Base-by-base conservation (phyloP, 2,888 invertebrate genomes). In the Horisme vitalbata region DNA sequence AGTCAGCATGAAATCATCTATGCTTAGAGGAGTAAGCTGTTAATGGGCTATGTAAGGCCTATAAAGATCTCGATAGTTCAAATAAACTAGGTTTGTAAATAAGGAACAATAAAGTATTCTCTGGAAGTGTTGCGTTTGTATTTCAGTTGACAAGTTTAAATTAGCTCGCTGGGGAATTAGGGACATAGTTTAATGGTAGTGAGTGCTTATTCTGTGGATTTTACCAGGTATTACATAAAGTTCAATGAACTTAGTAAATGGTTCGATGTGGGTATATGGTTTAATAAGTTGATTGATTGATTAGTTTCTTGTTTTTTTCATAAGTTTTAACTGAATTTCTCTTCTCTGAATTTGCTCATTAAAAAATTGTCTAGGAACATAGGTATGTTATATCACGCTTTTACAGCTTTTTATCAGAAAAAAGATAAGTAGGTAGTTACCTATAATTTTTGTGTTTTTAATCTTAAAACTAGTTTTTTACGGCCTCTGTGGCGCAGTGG, bases 21-120 rank as follows among this genome's bases (percentile, higher is more conserved):
- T 48, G 52, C 49, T 52, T 55, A 32, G 36, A 47, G 23, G 6
- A 35, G 30, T 31, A 47, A 48, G 35, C 31, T 45, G 50, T 51
- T 43, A 38, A 49, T 36, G 53, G 55, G 55, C 55, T 38, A 45
- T 52, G 41, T 50, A 24, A 41, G 49, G 50, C 56, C 58, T 48
- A 31, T 50, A 56, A 57, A 56, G 58, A 59, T 59, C 58, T 59
- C 58, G 49, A 56, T 59, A 59, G 58, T 59, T 59, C 58, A 59
- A 59, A 59, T 59, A 59, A 53, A 49, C 36, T 58, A 58, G 55
- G 55, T 44, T 50, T 59, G 58, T 59, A 59, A 54, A 56, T 59
- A 59, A 55, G 52, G 45, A 49, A 56, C 45, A 59, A 54, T 54
- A 59, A 59, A 54, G 52, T 59, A 56, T 59, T 59, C 56, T 59